Percentiles rank a stretch among this genome's conserved stretches.
phyloP scores from a whole-genome alignment of 2,113 vertebrate genomes.

The Cepphus grylle region DNA sequence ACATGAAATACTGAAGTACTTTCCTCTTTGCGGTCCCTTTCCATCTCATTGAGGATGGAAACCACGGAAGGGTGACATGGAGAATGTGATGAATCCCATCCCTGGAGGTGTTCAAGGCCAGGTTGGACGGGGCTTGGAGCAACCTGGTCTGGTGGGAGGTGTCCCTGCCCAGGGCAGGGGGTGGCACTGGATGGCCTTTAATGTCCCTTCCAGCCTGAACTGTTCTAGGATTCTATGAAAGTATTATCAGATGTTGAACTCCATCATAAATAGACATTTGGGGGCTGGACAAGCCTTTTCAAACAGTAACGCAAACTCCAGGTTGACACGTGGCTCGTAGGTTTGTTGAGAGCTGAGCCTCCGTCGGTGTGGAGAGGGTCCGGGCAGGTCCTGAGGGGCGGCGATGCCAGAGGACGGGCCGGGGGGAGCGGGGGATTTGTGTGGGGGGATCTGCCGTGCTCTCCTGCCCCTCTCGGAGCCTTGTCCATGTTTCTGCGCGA shows the following conservation, averaged over 20 bases:
- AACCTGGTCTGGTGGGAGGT: neutral
- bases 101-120: neutral
- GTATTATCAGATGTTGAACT: rapidly evolving
- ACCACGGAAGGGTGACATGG: neutral
- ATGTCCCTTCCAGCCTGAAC: neutral
- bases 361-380: neutral
- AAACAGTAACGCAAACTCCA: neutral
- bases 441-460: neutral
- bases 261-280: neutral
- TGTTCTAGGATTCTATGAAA: neutral
- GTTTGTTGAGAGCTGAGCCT: neutral
- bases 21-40: neutral
- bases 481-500: neutral
- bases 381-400: rapidly evolving
- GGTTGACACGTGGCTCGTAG: neutral
- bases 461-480: neutral
- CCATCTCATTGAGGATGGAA: neutral
- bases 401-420: neutral
- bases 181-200: neutral
- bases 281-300: neutral
- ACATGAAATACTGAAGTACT: neutral
- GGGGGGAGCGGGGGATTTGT: neutral
- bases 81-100: neutral
- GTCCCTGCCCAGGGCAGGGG: neutral
- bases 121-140: neutral